phyloP scores from a whole-genome alignment of 2,797 vertebrate species.

The Hippocampus kuda region DNA sequence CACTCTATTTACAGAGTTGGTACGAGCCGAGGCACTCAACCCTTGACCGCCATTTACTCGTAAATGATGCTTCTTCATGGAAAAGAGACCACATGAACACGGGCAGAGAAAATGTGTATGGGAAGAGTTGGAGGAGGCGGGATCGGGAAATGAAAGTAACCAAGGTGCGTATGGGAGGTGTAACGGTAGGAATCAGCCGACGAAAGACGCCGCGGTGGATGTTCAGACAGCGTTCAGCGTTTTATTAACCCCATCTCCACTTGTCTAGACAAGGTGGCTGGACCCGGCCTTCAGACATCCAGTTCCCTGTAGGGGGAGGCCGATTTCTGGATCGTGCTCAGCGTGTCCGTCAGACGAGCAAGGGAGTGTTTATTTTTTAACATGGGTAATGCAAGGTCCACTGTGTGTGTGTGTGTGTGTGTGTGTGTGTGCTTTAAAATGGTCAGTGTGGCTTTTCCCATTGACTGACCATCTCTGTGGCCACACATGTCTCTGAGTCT shows the following conservation, averaged over 20 bases:
- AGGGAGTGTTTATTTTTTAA: constrained; percentile 41
- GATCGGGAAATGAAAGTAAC: constrained; percentile 3
- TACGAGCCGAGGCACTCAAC: constrained; percentile 64
- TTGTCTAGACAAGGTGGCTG: constrained; percentile 72
- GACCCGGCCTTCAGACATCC: constrained; percentile 41
- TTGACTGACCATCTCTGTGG: constrained; percentile 20
- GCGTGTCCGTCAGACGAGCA: constrained; percentile 14
- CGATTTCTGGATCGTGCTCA: neutral
- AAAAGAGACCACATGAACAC: constrained; percentile 38
- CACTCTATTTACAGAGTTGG: constrained; percentile 66
- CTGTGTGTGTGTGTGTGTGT: constrained; percentile 13
- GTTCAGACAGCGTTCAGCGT: constrained; percentile 53
- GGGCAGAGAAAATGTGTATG: constrained; percentile 42
- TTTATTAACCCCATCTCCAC: constrained; percentile 71
- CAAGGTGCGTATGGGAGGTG: constrained; percentile 26
- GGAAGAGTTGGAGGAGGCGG: constrained; percentile 31
- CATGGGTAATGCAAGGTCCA: constrained; percentile 24
- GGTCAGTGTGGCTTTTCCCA: constrained; percentile 5
- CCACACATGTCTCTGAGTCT: constrained; percentile 32
- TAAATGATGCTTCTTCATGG: constrained; percentile 54
- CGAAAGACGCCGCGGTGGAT: constrained; percentile 49
- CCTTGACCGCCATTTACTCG: constrained; percentile 75
- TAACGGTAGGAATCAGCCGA: constrained; percentile 38
- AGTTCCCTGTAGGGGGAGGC: constrained; percentile 36
- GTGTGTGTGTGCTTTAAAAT: neutral